Percentiles rank a stretch among this genome's conserved stretches.
These are phyloP conservation scores for Engystomops pustulosus DNA, from an alignment of 2,113 vertebrate species.

Conservation along the genomic window DNA sequence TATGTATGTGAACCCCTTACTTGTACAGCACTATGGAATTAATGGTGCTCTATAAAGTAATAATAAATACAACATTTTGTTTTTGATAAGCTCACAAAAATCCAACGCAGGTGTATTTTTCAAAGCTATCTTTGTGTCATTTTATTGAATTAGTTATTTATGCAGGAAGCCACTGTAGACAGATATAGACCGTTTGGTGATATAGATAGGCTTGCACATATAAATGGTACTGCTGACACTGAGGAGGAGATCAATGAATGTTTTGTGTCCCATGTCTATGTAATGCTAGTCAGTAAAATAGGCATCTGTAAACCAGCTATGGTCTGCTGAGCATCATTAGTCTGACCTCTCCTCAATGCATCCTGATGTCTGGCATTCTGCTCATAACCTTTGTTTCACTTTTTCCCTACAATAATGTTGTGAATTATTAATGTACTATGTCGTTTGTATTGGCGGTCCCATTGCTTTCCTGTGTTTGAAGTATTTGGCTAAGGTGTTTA, in stretches of 20 bases:
- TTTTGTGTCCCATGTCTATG: neutral
- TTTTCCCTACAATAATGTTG: constrained; percentile 21
- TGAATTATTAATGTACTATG: constrained; percentile 13
- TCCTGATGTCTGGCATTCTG: constrained; percentile 32
- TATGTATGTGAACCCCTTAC: no score
- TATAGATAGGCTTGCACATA: neutral
- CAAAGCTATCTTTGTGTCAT: neutral
- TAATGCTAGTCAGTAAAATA: neutral
- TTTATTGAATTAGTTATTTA: neutral
- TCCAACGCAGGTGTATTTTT: neutral
- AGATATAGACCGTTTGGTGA: neutral
- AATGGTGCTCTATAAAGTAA: no score
- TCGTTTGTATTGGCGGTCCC: neutral
- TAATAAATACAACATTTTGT: no score
- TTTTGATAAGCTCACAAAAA: no score
- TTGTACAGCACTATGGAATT: no score
- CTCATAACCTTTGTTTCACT: constrained; percentile 12
- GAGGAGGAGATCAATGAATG: neutral
- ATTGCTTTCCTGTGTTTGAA: neutral
- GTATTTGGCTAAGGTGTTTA: neutral
- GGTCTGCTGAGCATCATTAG: constrained; percentile 8
- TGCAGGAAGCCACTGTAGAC: neutral
- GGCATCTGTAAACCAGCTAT: constrained; percentile 11
- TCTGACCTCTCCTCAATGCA: neutral
- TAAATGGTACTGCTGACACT: neutral